Base-by-base conservation (phyloP, 2,797 vertebrate genomes). In the Enteromius radiatus region DNA sequence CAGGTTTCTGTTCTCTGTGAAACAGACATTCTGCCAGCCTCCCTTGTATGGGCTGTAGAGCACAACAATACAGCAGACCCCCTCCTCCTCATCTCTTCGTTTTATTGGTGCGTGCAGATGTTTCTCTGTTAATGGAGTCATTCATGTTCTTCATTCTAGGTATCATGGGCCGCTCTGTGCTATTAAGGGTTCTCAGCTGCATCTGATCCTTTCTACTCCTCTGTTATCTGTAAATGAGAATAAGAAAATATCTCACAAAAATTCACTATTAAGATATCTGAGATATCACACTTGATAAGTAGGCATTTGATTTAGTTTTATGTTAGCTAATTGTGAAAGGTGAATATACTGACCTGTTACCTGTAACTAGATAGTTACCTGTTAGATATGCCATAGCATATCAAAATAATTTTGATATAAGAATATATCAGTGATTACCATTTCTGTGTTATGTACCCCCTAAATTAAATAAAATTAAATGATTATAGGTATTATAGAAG, bases 71-170 rank as follows among this genome's bases (percentile, higher is more conserved):
- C 67, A 49, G 52, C 43, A 63, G 31, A 63, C 79, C 19, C 52
- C 36, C 38, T 75, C 19, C 63, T 70, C 7, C 41, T 74, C 78
- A 56, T 65, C 36, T 63, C 59, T 61, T 74, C 11, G 1, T 76
- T 73, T 70, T 81, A 78, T 78, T 70, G 67, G 69, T 79, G 28
- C 33, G 17, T 75, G 78, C 75, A 73, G 74, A 78, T 78, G 45
- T 65, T 71, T 59, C 26, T 63, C 17, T 76, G 65, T 78, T 85
- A 85, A 87, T 85, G 82, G 73, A 87, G 38, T 81, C 81, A 81
- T 85, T 85, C 69, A 59, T 12, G 71, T 81, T 83, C 52, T 45
- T 81, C 47, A 59, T 81, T 59, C 52, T 65, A 63, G 63, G 41
- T 65, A 61, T 76, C 64, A 76, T 59, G 28, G n/a, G 21, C 43